Conservation (phyloP, 2,113 vertebrate species). For the Conger conger region DNA sequence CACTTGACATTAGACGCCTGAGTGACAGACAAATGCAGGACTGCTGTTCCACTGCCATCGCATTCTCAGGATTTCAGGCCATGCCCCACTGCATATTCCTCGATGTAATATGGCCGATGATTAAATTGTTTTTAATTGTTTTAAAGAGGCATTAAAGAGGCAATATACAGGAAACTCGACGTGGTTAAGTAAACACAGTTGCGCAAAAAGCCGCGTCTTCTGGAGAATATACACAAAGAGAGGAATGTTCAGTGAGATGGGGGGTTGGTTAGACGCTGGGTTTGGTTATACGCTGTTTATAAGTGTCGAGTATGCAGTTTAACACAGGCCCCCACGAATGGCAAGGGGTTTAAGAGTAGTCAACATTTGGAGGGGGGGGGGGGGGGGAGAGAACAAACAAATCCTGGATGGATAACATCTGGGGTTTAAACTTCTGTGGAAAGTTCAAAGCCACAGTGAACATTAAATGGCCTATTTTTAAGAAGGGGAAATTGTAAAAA, state of each 20-base stretch:
- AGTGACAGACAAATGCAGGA: slow-evolving; percentile 24
- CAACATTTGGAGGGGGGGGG: slow-evolving; percentile 44
- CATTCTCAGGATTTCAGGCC: slow-evolving; percentile 1
- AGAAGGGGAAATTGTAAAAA: slow-evolving; percentile 63
- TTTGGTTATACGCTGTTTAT: slow-evolving; percentile 26
- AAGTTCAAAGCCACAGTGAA: slow-evolving; percentile 74
- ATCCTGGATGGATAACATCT: slow-evolving; percentile 67
- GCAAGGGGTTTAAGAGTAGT: slow-evolving; percentile 47
- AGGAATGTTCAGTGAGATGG: not conserved
- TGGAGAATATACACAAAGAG: slow-evolving; percentile 15
- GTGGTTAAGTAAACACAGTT: not conserved
- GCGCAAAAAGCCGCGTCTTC: slow-evolving; percentile 1
- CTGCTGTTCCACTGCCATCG: not conserved
- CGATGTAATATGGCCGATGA: not conserved
- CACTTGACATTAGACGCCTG: slow-evolving; percentile 3
- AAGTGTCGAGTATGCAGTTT: slow-evolving; percentile 25
- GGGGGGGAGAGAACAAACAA: slow-evolving; percentile 57
- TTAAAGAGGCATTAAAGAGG: not conserved
- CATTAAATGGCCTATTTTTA: slow-evolving; percentile 73
- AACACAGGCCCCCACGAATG: slow-evolving; percentile 38
- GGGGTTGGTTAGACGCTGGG: not conserved
- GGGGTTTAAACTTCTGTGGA: slow-evolving; percentile 65
- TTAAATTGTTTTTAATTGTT: not conserved
- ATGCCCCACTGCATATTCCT: not conserved
- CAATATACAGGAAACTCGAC: not conserved